phyloP scores from a whole-genome alignment of 2,797 vertebrate genomes.

The Arremon brunneinucha region DNA sequence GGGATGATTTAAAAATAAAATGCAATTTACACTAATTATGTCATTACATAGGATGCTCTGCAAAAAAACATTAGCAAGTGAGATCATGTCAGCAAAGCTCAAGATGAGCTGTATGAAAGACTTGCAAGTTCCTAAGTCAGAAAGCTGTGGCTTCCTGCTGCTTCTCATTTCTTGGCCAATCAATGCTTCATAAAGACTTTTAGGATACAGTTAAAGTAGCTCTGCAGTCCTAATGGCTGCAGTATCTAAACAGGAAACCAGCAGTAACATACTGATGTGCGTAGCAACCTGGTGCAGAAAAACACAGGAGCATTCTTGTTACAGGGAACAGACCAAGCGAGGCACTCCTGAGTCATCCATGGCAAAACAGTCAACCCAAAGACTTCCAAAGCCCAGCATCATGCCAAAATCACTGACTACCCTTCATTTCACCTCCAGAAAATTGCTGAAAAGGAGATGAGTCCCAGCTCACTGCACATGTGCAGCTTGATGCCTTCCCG shows the following conservation, averaged over 20 bases:
- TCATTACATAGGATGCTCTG: conserved; percentile 64
- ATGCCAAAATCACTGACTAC: neutral
- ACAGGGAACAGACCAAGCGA: neutral
- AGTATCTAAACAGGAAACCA: neutral
- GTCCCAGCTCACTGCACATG: neutral
- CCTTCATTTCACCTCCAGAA: neutral
- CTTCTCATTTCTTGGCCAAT: conserved; percentile 54
- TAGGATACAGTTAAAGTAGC: neutral
- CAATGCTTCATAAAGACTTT: conserved; percentile 43
- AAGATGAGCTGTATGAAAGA: conserved; percentile 35
- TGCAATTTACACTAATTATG: conserved; percentile 69
- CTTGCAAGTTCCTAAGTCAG: conserved; percentile 22
- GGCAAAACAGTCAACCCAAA: neutral
- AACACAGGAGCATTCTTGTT: neutral
- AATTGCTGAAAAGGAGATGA: neutral
- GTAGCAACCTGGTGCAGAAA: neutral
- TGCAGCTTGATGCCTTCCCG: neutral
- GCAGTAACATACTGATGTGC: neutral
- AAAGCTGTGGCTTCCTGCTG: conserved; percentile 60
- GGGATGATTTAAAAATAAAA: conserved; percentile 70
- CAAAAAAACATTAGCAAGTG: conserved; percentile 66
- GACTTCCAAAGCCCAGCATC: neutral
- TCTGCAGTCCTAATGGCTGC: conserved; percentile 23
- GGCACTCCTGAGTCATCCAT: neutral
- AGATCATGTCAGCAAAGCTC: conserved; percentile 53